These are phyloP conservation scores for Anodontia alba DNA, from an alignment of 2,888 invertebrate genomes.

Conservation along the genomic window DNA sequence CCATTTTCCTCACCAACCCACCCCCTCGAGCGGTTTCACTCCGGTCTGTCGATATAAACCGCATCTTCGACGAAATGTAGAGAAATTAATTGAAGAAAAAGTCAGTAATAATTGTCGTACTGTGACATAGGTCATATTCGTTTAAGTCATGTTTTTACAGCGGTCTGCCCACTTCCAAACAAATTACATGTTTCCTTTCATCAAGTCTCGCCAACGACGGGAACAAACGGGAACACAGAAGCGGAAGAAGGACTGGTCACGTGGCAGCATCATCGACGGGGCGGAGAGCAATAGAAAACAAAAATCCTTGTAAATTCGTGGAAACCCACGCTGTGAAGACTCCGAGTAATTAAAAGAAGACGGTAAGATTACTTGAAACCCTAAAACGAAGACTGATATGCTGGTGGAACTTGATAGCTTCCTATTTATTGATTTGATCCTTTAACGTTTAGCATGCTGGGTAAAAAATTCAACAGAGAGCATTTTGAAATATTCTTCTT, in stretches of 20 bases:
- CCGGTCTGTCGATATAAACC: slow-evolving; percentile 1
- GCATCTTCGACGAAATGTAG: background rate
- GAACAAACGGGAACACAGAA: slow-evolving; percentile 16
- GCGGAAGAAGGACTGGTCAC: slow-evolving; percentile 10
- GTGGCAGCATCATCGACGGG: slow-evolving; percentile 11
- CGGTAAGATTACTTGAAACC: slow-evolving; percentile 16
- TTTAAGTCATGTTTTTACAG: slow-evolving; percentile 23
- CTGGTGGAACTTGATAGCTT: slow-evolving; percentile 6
- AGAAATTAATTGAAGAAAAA: slow-evolving; percentile 16
- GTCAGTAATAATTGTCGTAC: slow-evolving; percentile 26
- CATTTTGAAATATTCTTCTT: too few relatives aligned
- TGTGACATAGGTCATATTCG: slow-evolving; percentile 22
- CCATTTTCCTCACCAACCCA: slow-evolving; percentile 16
- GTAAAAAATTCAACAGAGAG: too few relatives aligned
- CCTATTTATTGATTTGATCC: background rate
- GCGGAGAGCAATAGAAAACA: slow-evolving; percentile 19
- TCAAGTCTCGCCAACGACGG: slow-evolving; percentile 12
- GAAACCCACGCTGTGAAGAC: slow-evolving; percentile 18
- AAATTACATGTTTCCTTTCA: slow-evolving; percentile 25
- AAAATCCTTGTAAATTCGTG: slow-evolving; percentile 15
- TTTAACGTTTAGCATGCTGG: too few relatives aligned
- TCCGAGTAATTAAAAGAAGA: slow-evolving; percentile 24
- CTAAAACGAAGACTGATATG: slow-evolving; percentile 16
- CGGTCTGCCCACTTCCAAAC: slow-evolving; percentile 22
- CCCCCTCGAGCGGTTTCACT: slow-evolving; percentile 10